These are phyloP conservation scores for Venustaconcha ellipsiformis DNA, from an alignment of 1,140 invertebrate genomes.

Conservation along the genomic window DNA sequence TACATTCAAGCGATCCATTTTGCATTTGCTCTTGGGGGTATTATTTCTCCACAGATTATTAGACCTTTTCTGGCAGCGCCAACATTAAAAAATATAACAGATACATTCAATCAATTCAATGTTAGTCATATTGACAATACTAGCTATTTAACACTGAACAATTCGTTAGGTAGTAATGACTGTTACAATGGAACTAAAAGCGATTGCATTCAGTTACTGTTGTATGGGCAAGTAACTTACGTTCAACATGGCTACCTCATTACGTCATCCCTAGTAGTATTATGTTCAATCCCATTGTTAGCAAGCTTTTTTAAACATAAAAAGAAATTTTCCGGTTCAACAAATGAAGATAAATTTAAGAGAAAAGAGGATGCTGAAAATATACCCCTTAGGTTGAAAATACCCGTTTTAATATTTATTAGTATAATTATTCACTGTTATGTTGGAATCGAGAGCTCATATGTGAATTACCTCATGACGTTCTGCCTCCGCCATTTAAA, in stretches of 20 bases:
- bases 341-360: not conserved
- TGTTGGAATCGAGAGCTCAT: constrained; percentile 44
- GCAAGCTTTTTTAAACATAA: constrained; percentile 16
- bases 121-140: too few relatives aligned
- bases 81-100: not conserved
- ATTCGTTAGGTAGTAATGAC: not conserved
- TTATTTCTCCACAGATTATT: constrained; percentile 43
- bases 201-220: not conserved
- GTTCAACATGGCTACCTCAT: constrained; percentile 28
- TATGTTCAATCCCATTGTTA: constrained; percentile 34
- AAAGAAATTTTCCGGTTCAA: not conserved
- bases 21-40: constrained; percentile 46
- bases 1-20: constrained; percentile 51
- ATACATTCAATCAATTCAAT: too few relatives aligned
- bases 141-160: not conserved
- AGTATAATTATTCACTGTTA: constrained; percentile 33
- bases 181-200: not conserved
- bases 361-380: constrained; percentile 1
- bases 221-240: not conserved
- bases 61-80: constrained; percentile 42
- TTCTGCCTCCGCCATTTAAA: constrained; percentile 43
- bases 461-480: constrained; percentile 38
- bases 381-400: constrained; percentile 26
- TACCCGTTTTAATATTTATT: constrained; percentile 26
- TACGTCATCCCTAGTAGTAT: constrained; percentile 18